These are phyloP conservation scores for Antitype chi DNA, from an alignment of 2,888 invertebrate genomes.

Conservation along the genomic window DNA sequence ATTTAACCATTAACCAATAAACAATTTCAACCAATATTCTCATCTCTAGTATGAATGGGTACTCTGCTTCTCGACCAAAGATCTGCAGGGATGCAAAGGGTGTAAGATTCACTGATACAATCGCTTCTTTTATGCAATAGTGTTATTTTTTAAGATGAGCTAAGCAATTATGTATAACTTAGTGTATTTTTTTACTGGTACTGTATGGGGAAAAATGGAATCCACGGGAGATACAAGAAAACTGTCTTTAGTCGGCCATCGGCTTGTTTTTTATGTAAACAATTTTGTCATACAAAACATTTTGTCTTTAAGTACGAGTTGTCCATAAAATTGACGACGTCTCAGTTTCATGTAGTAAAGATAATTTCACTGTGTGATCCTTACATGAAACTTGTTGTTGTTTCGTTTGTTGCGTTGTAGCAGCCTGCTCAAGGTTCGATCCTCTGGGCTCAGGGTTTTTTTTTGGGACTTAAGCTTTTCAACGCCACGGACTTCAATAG, in stretches of 20 bases:
- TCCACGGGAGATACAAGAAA: background rate
- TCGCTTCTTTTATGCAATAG: background rate
- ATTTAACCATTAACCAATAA: no score
- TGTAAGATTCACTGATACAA: background rate
- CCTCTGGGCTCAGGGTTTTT: no score
- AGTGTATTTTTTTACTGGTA: no score
- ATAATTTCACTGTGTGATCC: background rate
- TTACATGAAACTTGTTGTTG: background rate
- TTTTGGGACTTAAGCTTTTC: no score
- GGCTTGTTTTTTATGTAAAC: no score
- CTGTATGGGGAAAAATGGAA: no score
- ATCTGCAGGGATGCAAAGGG: background rate
- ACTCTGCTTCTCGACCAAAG: conserved; percentile 5
- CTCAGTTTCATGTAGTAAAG: background rate
- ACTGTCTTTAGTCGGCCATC: no score
- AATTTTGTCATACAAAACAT: no score
- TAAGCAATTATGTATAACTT: background rate
- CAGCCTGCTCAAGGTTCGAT: background rate
- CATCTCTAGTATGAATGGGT: background rate
- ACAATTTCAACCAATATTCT: no score
- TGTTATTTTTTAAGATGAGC: background rate
- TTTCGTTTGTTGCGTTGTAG: background rate
- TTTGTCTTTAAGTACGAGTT: no score
- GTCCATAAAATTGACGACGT: background rate
- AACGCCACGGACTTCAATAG: no score